Conservation (phyloP, 2,797 vertebrate species). For the Hippoglossus hippoglossus region DNA sequence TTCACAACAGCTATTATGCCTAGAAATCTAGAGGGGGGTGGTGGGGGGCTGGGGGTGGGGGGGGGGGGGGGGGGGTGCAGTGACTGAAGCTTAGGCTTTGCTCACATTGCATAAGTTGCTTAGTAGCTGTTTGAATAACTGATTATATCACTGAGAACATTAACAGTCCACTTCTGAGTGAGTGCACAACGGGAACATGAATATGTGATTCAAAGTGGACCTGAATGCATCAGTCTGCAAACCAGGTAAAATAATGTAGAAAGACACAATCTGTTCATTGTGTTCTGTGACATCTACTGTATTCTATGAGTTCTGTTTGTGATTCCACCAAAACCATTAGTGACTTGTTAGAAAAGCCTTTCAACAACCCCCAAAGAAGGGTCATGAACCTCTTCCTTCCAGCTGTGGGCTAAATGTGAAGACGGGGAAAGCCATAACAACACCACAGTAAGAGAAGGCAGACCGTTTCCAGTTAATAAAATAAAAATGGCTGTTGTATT, state of each 20-base stretch:
- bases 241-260: background rate
- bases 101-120: conserved; percentile 55
- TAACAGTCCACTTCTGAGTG: background rate
- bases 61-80: background rate
- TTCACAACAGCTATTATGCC: conserved; percentile 53
- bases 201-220: too few relatives aligned
- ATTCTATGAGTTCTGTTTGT: background rate
- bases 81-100: conserved; percentile 35
- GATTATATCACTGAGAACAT: conserved; percentile 45
- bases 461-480: too few relatives aligned
- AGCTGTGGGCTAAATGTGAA: background rate
- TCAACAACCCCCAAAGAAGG: conserved; percentile 17
- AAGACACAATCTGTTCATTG: background rate
- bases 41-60: background rate
- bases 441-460: too few relatives aligned
- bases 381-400: conserved; percentile 20
- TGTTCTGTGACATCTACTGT: too few relatives aligned
- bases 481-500: too few relatives aligned
- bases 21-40: background rate
- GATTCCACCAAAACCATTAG: background rate
- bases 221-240: background rate
- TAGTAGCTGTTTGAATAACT: conserved; percentile 43
- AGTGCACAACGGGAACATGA: background rate
- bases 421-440: background rate
- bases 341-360: conserved; percentile 2